Evolutionary conservation across 2,888 invertebrate genomes (phyloP), one percentile per base, ranked within the genome.

Genomic region (Galerucella nymphaeae): DNA sequence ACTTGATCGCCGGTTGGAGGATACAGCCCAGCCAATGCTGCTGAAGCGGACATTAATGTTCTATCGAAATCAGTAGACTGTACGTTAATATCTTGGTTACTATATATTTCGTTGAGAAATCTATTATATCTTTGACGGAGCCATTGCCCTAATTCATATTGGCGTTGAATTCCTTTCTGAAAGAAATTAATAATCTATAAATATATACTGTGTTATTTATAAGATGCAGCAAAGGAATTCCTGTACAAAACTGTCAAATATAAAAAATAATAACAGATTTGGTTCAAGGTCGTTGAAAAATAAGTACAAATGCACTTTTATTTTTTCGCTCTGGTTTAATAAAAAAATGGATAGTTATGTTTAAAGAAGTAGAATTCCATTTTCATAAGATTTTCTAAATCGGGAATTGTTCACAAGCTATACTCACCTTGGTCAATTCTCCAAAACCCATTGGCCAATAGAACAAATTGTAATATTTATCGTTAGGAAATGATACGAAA

Each of bases 391-490:
- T n/a, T n/a, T n/a, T n/a, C n/a, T n/a, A n/a, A n/a, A n/a, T 30
- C 30, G 30, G 30, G 6, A 30, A 30, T 8, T 8, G 5, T 30
- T 30, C 1, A 30, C 30, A 30, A 30, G 30, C 30, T 48, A 0
- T 70, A 86, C 89, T 89, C 85, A 93, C 94, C 86, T 93, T 93
- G 0, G 96, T 96, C 13, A 97, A 86, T 83, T 97, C 93, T 0
- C 96, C 96, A 87, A 92, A 95, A 75, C 93, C 94, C 10, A 92
- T 92, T 0, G 95, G 94, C 96, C 96, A 97, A 53, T 88, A 86
- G 2, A 91, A 90, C 76, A 89, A 89, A 81, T 94, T 90, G n/a
- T 86, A 86, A 86, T 93, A 93, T 0, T 94, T 94, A 87, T 97
- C 96, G 13, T 88, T 93, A 0, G 94, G 94, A 84, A 94, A 97